These are phyloP conservation scores for Sthenelais limicola DNA, from an alignment of 2,888 invertebrate species.

Conservation along the genomic window DNA sequence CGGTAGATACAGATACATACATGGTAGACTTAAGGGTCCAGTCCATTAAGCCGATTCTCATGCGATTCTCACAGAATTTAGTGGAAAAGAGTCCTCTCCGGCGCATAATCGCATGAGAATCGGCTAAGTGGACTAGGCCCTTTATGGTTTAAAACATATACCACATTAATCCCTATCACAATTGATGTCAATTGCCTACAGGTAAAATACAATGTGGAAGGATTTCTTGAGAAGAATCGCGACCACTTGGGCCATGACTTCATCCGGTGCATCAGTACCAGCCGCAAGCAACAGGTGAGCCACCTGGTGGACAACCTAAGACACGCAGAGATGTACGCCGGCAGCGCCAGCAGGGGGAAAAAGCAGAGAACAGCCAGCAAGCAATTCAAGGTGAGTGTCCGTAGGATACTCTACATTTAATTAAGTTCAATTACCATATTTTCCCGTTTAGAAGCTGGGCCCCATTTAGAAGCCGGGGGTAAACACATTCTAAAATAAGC, in stretches of 20 bases:
- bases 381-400: conserved; percentile 31
- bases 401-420: too few species aligned
- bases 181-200: conserved; percentile 46
- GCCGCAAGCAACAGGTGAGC: too few species aligned
- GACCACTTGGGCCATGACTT: conserved; percentile 55
- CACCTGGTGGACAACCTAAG: background rate
- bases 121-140: background rate
- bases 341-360: background rate
- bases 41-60: too few species aligned
- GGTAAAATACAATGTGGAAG: conserved; percentile 61
- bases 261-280: background rate
- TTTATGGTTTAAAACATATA: background rate
- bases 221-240: conserved; percentile 64
- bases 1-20: too few species aligned
- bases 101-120: too few species aligned
- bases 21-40: too few species aligned
- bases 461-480: too few species aligned
- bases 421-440: too few species aligned
- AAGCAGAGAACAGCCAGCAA: conserved; percentile 15
- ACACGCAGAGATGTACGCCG: background rate
- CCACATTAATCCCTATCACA: background rate
- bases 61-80: too few species aligned
- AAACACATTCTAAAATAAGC: too few species aligned
- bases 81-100: too few species aligned
- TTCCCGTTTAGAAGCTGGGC: too few species aligned